phyloP scores from a whole-genome alignment of 2,113 vertebrate species.

The Charadrius vociferus region DNA sequence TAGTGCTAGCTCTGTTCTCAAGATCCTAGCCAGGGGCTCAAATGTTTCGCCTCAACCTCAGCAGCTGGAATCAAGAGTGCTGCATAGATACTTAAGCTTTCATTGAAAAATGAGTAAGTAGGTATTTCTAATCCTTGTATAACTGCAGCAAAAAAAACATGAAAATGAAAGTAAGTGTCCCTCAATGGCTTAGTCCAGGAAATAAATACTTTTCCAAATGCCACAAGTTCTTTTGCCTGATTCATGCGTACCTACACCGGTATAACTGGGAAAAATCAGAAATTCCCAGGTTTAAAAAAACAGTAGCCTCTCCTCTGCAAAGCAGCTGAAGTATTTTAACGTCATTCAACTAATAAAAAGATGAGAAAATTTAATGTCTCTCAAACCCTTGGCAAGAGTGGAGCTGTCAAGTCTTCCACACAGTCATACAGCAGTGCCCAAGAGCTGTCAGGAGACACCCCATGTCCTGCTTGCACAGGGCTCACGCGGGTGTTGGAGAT shows the following conservation, averaged over 20 bases:
- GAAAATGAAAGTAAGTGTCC: background rate
- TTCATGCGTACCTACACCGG: no score
- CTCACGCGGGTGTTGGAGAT: background rate
- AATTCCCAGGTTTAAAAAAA: background rate
- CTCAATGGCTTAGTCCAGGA: background rate
- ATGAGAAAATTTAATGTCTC: background rate
- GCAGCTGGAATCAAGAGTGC: no score
- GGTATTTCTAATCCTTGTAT: background rate
- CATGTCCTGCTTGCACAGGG: accelerated
- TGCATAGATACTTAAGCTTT: background rate
- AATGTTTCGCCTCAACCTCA: accelerated
- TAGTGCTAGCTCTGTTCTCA: background rate
- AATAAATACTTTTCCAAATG: background rate
- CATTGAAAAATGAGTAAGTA: background rate
- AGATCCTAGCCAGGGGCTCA: background rate
- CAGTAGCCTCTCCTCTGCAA: background rate
- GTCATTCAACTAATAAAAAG: background rate
- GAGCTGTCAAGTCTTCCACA: background rate
- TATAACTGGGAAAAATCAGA: background rate
- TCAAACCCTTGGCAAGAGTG: background rate
- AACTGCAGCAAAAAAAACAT: accelerated
- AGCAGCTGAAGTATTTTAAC: background rate
- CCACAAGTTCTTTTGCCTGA: background rate
- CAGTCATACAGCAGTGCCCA: background rate
- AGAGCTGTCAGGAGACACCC: background rate